Evolutionary conservation across 1,140 invertebrate genomes (phyloP).

Genomic region (Xylocopa sonorina): DNA sequence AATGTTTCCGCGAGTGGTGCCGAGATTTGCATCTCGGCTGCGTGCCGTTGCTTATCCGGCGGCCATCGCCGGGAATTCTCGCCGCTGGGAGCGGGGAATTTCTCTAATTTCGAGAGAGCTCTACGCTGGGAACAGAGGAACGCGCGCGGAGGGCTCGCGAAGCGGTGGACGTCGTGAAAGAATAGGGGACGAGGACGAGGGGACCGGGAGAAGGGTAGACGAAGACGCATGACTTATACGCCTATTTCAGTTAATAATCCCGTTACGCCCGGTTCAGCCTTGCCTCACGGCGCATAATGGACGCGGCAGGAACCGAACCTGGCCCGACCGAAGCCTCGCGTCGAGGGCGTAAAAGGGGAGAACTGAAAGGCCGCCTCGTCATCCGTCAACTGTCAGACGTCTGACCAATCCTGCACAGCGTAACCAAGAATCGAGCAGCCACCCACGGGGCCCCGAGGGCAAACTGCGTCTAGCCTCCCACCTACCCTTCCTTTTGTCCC

Average conservation of each 20-base stretch:
- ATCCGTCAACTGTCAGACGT: conserved; percentile 81
- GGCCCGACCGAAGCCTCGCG: conserved; percentile 46
- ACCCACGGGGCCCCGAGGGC: conserved; percentile 75
- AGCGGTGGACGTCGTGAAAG: neutral
- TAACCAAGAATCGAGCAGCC: conserved; percentile 72
- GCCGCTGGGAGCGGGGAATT: conserved; percentile 41
- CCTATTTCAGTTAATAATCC: conserved; percentile 74
- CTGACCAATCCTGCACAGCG: conserved; percentile 78
- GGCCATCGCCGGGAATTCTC: conserved; percentile 49
- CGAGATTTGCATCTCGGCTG: conserved; percentile 49
- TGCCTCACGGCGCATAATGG: conserved; percentile 70
- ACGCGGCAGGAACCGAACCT: conserved; percentile 57
- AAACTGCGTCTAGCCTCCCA: conserved; percentile 66
- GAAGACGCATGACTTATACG: conserved; percentile 64
- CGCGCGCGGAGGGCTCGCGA: neutral
- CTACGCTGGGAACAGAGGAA: conserved; percentile 1
- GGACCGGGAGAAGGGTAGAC: neutral
- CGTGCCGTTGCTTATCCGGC: conserved; percentile 43
- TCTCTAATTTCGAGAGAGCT: conserved; percentile 43
- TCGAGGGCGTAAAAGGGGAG: conserved; percentile 68
- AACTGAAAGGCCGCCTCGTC: conserved; percentile 78
- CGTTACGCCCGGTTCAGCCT: conserved; percentile 67
- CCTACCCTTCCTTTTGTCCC: conserved; percentile 34
- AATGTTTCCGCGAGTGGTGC: conserved; percentile 29
- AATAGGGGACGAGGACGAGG: neutral